Evolutionary conservation across 2,888 invertebrate species (phyloP), one percentile per base, ranked within the genome.

Genomic region (Atrina japonica): DNA sequence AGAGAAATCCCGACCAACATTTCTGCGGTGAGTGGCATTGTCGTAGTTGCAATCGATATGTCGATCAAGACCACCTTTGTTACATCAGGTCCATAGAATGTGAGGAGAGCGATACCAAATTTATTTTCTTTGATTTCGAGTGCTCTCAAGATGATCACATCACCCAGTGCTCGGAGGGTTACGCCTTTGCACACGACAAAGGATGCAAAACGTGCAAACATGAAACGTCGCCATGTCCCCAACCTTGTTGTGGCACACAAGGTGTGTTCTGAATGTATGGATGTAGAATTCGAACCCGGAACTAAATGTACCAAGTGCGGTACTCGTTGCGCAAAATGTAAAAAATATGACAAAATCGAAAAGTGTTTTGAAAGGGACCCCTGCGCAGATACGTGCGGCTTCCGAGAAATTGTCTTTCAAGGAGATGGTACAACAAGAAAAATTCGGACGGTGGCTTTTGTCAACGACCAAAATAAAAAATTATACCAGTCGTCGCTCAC

Each of bases 361-460:
- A 41, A 43, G 30, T 29, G 25, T 30, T 47, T 40, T 21, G 50
- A 30, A 2, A 47, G 25, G 27, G 52, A 53, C 14, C 68, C 66
- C 0, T 75, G 72, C 35, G 40, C 43, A 11, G 65, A 68, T 45
- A 73, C 60, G 5, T 76, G 76, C 47, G 76, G 73, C 2, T 67
- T 45, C 27, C 40, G 76, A 40, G 72, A 75, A 58, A 66, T 65
- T 47, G 61, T 73, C 25, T 76, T 76, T 41, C 27, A 58, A 47
- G 73, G 76, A 9, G 70, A 67, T 21, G 40, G 40, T 43, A 67
- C 70, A 2, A 35, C 67, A 21, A n/a, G 58, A 70, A 2, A 43
- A 60, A 6, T 76, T 73, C 41, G 70, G 75, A 21, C 21, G 50
- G 23, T 73, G 72, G 70, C 29, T 66, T 40, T 76, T n/a, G n/a